These are phyloP conservation scores for Pterocles gutturalis DNA, from an alignment of 2,113 vertebrate genomes.

Conservation along the genomic window DNA sequence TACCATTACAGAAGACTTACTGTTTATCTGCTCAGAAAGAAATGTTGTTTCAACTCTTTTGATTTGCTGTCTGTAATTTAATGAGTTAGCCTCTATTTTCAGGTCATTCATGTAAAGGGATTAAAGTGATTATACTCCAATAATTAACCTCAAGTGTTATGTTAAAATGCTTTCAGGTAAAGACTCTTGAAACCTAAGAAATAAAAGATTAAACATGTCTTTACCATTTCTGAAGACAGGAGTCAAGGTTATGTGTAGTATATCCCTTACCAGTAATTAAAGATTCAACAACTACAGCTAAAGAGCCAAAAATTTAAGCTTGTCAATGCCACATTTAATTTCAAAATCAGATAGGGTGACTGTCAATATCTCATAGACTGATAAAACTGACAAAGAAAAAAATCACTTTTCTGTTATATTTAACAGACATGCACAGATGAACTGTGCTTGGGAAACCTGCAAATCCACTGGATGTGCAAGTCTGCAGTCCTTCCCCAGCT, in stretches of 20 bases:
- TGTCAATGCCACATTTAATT: neutral
- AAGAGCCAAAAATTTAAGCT: neutral
- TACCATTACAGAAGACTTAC: neutral
- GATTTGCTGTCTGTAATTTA: neutral
- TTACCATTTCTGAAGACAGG: neutral
- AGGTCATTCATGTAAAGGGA: neutral
- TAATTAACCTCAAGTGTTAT: neutral
- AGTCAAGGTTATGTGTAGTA: neutral
- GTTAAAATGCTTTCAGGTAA: neutral
- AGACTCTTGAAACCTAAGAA: neutral
- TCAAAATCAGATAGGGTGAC: neutral
- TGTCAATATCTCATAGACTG: neutral
- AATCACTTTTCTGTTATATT: neutral
- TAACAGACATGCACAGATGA: neutral
- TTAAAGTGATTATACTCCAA: neutral
- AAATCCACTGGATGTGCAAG: neutral
- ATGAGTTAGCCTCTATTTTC: neutral
- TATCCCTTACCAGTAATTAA: neutral
- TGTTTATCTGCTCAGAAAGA: neutral
- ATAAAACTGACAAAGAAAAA: neutral
- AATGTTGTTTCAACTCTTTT: neutral
- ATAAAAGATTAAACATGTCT: neutral
- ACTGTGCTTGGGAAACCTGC: neutral
- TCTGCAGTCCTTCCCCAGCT: neutral
- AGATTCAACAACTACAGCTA: neutral